These are phyloP conservation scores for Folsomia manolachei DNA, from an alignment of 2,888 invertebrate genomes.

Conservation along the genomic window DNA sequence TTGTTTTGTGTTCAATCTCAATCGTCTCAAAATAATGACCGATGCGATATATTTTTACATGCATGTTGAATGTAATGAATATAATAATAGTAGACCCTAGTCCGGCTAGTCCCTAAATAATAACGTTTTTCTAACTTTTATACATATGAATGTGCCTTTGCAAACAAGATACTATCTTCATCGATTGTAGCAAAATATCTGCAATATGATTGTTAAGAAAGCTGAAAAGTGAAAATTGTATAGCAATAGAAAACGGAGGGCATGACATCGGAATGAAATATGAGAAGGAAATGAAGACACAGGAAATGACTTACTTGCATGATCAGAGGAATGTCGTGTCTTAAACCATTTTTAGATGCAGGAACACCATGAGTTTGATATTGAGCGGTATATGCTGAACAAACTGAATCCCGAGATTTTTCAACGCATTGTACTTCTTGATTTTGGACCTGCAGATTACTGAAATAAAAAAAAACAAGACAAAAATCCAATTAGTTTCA, in stretches of 20 bases:
- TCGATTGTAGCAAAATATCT: too few relatives aligned
- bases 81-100: too few relatives aligned
- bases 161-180: too few relatives aligned
- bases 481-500: not conserved
- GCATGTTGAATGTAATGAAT: too few relatives aligned
- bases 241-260: not conserved
- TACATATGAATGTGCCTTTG: too few relatives aligned
- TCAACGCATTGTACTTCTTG: conserved; percentile 51
- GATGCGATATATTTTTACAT: too few relatives aligned
- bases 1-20: too few relatives aligned
- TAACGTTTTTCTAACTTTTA: too few relatives aligned
- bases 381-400: conserved; percentile 58
- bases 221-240: not conserved
- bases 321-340: conserved; percentile 57
- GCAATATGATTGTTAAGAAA: not conserved
- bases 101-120: too few relatives aligned
- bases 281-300: not conserved
- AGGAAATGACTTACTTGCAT: conserved; percentile 53
- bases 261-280: not conserved
- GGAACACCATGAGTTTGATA: conserved; percentile 56
- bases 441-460: conserved; percentile 48
- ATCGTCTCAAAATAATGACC: too few relatives aligned
- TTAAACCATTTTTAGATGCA: conserved; percentile 56
- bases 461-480: conserved; percentile 27
- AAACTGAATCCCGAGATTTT: conserved; percentile 57